Evolutionary conservation across 2,113 vertebrate genomes (phyloP), one percentile per base, ranked within the genome.

Genomic region (Marmota monax): DNA sequence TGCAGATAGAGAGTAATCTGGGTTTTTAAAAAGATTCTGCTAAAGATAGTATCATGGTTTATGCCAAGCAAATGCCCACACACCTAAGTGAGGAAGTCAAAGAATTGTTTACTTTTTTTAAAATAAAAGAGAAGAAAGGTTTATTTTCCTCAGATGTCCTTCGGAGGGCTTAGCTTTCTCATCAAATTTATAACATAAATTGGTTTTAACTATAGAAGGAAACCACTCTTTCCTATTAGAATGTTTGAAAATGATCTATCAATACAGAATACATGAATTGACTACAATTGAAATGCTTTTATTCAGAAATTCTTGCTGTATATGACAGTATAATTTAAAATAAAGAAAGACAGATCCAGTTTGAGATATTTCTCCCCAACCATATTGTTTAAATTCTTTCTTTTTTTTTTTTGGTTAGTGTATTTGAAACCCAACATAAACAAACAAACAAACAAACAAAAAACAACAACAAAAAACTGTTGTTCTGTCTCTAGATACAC

Each of bases 301-400:
- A 53, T 25, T 73, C 63, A 82, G 34, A 96, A 70, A 89, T 86
- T 10, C 39, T 83, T 97, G 7, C 6, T 69, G 51, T 39, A 65
- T 82, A 51, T 17, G 16, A 92, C 7, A 88, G 3, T 67, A 39
- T 88, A 65, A 69, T 89, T 93, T 83, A 96, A 88, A 92, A 63
- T 74, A 92, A 48, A 88, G 61, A 87, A 95, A 67, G 6, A 78
- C 11, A 94, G 17, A 67, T 34, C n/a, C 45, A 73, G 8, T 56
- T 94, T 88, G 69, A 94, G 7, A 79, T 32, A 92, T 74, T 4
- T n/a, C 12, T 83, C 22, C 4, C 5, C 11, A 9, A 37, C 23
- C 10, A 34, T 14, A 67, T 72, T 82, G 2, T 67, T 92, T 92
- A 27, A 10, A 10, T 27, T 63, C 8, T 84, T 27, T 63, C 8